A percentile compares a stretch with the other conserved stretches of the same genome.
Evolutionary conservation across 2,113 vertebrate genomes (phyloP).

Genomic region (Chamaea fasciata): DNA sequence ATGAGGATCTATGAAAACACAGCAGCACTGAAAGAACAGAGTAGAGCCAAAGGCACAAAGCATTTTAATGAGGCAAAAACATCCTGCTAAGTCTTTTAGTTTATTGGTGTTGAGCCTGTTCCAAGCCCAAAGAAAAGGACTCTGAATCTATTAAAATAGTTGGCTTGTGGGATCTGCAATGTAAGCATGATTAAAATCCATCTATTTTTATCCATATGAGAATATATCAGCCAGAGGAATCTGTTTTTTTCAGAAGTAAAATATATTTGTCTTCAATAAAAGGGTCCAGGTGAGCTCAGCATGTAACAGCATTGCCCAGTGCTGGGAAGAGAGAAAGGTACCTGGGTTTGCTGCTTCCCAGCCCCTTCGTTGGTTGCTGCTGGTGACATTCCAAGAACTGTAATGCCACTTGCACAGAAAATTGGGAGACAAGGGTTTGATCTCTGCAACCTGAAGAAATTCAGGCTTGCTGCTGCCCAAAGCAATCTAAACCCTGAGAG

Average conservation of each 20-base stretch:
- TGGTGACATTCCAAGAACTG: background rate
- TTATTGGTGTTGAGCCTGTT: conserved; percentile 3
- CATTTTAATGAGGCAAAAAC: conserved; percentile 37
- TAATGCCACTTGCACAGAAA: background rate
- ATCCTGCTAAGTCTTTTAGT: background rate
- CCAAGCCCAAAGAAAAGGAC: conserved; percentile 18
- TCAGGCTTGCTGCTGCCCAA: background rate
- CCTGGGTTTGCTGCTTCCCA: background rate
- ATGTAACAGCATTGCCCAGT: background rate
- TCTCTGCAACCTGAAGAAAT: background rate
- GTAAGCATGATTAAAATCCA: background rate
- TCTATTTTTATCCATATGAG: background rate
- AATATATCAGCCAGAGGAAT: background rate
- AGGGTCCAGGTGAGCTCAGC: background rate
- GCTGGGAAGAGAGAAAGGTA: background rate
- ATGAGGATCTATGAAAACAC: background rate
- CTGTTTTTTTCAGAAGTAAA: background rate
- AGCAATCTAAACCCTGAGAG: background rate
- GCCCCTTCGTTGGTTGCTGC: background rate
- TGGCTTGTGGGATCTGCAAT: background rate
- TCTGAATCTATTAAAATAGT: conserved; percentile 1
- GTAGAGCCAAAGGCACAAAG: background rate
- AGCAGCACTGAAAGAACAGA: background rate
- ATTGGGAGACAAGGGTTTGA: background rate
- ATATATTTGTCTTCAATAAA: background rate